phyloP scores from a whole-genome alignment of 2,888 invertebrate species.

The Agriopis marginaria region DNA sequence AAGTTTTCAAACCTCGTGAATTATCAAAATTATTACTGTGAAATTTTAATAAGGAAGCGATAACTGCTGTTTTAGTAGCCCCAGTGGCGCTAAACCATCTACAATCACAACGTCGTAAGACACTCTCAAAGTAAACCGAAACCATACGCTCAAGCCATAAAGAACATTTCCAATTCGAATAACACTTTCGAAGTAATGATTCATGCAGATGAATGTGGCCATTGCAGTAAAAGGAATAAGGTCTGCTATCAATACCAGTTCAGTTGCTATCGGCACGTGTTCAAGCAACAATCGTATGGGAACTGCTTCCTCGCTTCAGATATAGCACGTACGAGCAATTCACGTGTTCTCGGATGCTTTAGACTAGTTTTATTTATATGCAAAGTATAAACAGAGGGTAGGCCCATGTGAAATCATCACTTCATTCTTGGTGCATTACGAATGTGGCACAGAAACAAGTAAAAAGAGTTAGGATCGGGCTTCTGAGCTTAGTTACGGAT shows the following conservation, averaged over 20 bases:
- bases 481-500: conserved; percentile 38
- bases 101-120: conserved; percentile 34
- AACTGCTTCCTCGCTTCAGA: conserved; percentile 63
- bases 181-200: conserved; percentile 32
- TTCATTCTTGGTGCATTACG: conserved; percentile 45
- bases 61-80: conserved; percentile 38
- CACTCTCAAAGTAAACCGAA: conserved; percentile 2
- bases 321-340: conserved; percentile 68
- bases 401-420: conserved; percentile 47
- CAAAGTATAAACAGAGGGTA: conserved; percentile 50
- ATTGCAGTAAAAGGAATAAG: conserved; percentile 52
- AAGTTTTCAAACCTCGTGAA: no score
- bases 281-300: conserved; percentile 37
- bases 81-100: conserved; percentile 36
- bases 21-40: no score
- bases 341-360: conserved; percentile 62
- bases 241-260: conserved; percentile 48
- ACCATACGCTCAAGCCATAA: conserved; percentile 16
- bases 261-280: conserved; percentile 33
- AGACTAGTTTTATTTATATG: conserved; percentile 57
- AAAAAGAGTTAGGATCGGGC: conserved; percentile 42
- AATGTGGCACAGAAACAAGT: conserved; percentile 40
- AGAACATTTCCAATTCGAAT: conserved; percentile 12
- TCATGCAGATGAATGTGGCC: conserved; percentile 50
- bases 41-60: conserved; percentile 1